Conservation (phyloP, 1,140 invertebrate genomes). For the Drosophila nikananu region DNA sequence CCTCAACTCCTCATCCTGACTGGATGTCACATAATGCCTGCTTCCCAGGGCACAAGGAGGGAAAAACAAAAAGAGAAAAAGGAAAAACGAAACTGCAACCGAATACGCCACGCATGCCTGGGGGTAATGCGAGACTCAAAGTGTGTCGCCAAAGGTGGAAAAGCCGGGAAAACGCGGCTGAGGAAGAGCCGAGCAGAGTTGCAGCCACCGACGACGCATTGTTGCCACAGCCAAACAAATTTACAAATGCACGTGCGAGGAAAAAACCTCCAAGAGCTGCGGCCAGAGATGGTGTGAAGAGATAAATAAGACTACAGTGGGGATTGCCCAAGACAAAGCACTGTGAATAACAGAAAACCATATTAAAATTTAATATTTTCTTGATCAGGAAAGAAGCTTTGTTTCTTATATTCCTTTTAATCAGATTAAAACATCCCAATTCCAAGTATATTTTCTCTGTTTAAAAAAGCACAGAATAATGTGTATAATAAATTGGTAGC, state of each 20-base stretch:
- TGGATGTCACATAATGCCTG: slow-evolving; percentile 58
- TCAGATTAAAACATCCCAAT: too few species aligned
- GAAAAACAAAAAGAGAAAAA: background rate
- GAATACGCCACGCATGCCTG: slow-evolving; percentile 51
- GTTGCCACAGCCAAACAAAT: slow-evolving; percentile 55
- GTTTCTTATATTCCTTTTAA: background rate
- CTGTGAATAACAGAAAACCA: too few species aligned
- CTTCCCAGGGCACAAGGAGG: slow-evolving; percentile 13
- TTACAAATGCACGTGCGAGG: slow-evolving; percentile 40
- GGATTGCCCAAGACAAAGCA: background rate
- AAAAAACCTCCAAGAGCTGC: slow-evolving; percentile 6
- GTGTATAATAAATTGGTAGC: too few species aligned
- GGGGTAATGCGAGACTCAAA: slow-evolving; percentile 46
- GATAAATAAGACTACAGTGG: slow-evolving; percentile 13
- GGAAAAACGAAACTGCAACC: slow-evolving; percentile 36
- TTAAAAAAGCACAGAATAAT: background rate
- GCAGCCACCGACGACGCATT: slow-evolving; percentile 58
- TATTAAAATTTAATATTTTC: background rate
- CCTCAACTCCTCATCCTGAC: background rate
- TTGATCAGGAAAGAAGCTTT: background rate
- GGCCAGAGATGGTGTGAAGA: slow-evolving; percentile 27
- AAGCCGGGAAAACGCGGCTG: slow-evolving; percentile 19
- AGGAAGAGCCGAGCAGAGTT: slow-evolving; percentile 21
- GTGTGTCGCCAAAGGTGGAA: slow-evolving; percentile 44
- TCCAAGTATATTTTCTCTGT: too few species aligned